A percentile compares a stretch with the other conserved stretches of the same genome.
Evolutionary conservation across 37 sponge, comb jelly and placozoan genomes (phyloP).

Genomic region (Spongia lamella): DNA sequence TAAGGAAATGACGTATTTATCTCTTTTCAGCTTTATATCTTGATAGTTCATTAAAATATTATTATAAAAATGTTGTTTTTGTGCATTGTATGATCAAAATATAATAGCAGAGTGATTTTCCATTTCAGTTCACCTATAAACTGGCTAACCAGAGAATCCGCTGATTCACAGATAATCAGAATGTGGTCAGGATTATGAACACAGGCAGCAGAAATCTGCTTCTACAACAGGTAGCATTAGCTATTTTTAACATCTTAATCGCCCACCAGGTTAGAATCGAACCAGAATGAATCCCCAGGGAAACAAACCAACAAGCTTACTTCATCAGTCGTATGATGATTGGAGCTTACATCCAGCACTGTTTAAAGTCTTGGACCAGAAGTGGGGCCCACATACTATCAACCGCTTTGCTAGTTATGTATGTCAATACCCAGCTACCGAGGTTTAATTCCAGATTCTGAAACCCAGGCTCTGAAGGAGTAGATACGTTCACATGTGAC

Average conservation of each 20-base stretch:
- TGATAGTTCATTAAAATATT: no score
- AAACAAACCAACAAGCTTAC: constrained; percentile 31
- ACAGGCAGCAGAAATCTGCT: constrained; percentile 9
- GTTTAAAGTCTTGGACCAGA: not conserved
- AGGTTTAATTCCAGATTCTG: constrained; percentile 16
- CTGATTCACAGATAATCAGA: constrained; percentile 34
- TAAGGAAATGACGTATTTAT: no score
- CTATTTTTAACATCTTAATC: constrained; percentile 11
- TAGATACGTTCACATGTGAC: no score
- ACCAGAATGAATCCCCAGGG: constrained; percentile 39
- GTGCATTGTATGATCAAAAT: no score
- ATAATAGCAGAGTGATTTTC: no score
- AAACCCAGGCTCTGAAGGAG: no score
- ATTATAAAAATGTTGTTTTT: no score
- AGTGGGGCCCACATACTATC: constrained; percentile 39
- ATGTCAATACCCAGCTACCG: constrained; percentile 6
- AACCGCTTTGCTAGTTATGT: constrained; percentile 14
- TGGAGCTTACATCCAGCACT: constrained; percentile 26
- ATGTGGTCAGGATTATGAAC: constrained; percentile 19
- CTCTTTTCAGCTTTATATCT: no score
- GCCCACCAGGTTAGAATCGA: constrained; percentile 8
- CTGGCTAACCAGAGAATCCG: not conserved
- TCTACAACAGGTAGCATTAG: constrained; percentile 15
- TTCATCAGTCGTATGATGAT: constrained; percentile 29
- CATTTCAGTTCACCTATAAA: no score